phyloP scores from a whole-genome alignment of 2,113 vertebrate genomes.

The Oriolus oriolus region DNA sequence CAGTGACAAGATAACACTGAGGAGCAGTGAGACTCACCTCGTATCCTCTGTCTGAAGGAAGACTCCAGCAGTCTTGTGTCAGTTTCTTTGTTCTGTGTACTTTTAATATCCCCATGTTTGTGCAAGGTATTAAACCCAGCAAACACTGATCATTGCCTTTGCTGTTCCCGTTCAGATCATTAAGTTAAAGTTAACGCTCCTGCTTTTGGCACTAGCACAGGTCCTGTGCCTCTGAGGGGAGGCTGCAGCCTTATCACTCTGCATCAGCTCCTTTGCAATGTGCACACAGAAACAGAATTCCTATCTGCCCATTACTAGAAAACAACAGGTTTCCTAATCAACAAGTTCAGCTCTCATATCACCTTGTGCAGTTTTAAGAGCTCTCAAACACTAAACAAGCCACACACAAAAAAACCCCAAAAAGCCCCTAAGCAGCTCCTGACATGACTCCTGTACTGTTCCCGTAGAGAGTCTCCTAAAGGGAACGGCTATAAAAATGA shows the following conservation, averaged over 20 bases:
- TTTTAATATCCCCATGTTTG: not conserved
- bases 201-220: not conserved
- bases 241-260: not conserved
- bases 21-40: not conserved
- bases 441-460: not conserved
- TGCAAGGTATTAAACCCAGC: not conserved
- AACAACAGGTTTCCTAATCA: not conserved
- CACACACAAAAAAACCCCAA: accelerated
- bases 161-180: not conserved
- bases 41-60: not conserved
- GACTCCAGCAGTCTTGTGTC: not conserved
- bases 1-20: not conserved
- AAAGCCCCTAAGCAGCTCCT: not conserved
- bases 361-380: not conserved
- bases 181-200: accelerated
- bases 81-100: not conserved
- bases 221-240: not conserved
- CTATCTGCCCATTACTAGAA: not conserved
- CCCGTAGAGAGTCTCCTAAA: not conserved
- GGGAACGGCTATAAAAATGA: not conserved
- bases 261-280: not conserved
- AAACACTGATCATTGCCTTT: not conserved
- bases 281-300: not conserved
- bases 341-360: not conserved
- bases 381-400: not conserved